Evolutionary conservation across 2,113 vertebrate species (phyloP).

Genomic region (Chaetodon trifascialis): DNA sequence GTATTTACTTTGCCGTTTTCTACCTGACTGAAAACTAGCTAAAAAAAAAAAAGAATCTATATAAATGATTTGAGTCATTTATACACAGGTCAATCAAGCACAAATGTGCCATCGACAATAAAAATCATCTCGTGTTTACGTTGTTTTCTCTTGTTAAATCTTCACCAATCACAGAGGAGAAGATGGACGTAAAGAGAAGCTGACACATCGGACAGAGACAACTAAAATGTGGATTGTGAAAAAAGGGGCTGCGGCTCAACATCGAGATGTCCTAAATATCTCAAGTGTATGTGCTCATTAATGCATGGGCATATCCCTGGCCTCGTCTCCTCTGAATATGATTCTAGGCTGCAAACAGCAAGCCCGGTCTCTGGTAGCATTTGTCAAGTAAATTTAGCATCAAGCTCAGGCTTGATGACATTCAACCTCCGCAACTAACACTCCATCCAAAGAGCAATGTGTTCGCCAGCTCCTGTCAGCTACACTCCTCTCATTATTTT

Average conservation of each 20-base stretch:
- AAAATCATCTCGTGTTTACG: not conserved
- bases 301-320: conserved; percentile 18
- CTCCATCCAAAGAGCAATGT: conserved; percentile 42
- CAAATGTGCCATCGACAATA: not conserved
- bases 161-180: not conserved
- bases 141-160: not conserved
- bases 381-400: conserved; percentile 57
- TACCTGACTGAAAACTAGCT: conserved; percentile 34
- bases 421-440: conserved; percentile 34
- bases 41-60: conserved; percentile 20
- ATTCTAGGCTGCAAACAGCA: conserved; percentile 5
- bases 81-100: not conserved
- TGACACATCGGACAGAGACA: not conserved
- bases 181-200: conserved; percentile 19
- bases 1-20: conserved; percentile 23
- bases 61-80: not conserved
- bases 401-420: conserved; percentile 48
- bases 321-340: conserved; percentile 14
- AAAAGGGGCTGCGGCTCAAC: conserved; percentile 5
- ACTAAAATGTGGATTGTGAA: not conserved
- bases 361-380: conserved; percentile 34
- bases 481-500: conserved; percentile 57
- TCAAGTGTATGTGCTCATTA: conserved; percentile 37
- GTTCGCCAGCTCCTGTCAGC: conserved; percentile 29
- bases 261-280: conserved; percentile 31